Conservation (phyloP, 2,113 vertebrate genomes). For the Vanacampus margaritifer region DNA sequence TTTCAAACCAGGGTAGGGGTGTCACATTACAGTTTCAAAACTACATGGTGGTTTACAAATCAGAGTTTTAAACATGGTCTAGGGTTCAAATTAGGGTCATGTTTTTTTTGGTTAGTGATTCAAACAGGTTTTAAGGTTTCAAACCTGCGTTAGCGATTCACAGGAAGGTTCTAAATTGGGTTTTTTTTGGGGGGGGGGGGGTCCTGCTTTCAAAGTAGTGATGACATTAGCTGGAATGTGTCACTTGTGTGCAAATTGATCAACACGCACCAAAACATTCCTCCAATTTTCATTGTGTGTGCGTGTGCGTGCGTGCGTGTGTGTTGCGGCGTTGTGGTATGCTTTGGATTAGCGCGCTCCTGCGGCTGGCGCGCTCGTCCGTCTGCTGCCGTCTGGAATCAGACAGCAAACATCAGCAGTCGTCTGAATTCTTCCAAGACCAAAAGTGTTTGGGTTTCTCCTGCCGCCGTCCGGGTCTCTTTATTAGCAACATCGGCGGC, state of each 20-base stretch:
- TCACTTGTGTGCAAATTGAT: background rate
- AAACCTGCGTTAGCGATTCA: background rate
- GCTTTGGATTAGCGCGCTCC: constrained; percentile 76
- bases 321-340: constrained; percentile 44
- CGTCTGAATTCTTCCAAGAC: constrained; percentile 35
- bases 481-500: constrained; percentile 1
- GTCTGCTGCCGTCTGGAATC: constrained; percentile 70
- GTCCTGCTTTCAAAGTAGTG: background rate
- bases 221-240: background rate
- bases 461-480: constrained; percentile 1
- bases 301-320: background rate
- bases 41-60: no score
- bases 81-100: no score
- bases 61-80: no score
- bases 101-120: no score
- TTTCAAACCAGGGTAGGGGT: no score
- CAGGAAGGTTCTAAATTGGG: background rate
- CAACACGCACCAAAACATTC: background rate
- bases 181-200: no score
- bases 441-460: constrained; percentile 1
- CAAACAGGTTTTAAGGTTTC: no score
- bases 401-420: constrained; percentile 65
- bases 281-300: background rate
- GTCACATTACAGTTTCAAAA: no score
- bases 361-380: constrained; percentile 59